Evolutionary conservation across 1,140 invertebrate species (phyloP), one percentile per base, ranked within the genome.

Genomic region (Popillia japonica): DNA sequence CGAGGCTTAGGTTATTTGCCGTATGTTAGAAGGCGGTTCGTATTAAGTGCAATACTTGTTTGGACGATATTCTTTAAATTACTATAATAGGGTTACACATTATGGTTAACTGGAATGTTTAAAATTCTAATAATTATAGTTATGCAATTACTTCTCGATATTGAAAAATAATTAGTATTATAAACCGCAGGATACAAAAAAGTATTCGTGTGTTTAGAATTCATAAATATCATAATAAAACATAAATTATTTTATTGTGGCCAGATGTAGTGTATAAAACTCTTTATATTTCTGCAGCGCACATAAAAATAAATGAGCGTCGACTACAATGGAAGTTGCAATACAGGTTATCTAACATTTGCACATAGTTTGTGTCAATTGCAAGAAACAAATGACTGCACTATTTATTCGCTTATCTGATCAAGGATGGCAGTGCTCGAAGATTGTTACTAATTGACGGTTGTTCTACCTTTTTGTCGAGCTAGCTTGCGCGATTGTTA

Each of bases 311-410:
- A 83, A 83, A 83, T 80, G 82, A 82, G 64, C 78, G 42, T 74
- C 59, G 82, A 83, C 81, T 81, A 82, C 81, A 82, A 83, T 82
- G 81, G 82, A 80, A 82, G 80, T 82, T 82, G 82, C 81, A 83
- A 82, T 83, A 83, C 82, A 80, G 81, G 82, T 83, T 83, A 82
- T 83, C 79, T 81, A 83, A 83, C 82, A 83, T 83, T 83, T 82
- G 81, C 82, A 83, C 82, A 78, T 83, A 82, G 82, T 83, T 83
- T 82, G 80, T 80, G 82, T 82, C 81, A 83, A 83, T 83, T 83
- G 82, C 80, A 78, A 61, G 80, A 81, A 83, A 83, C 82, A 82
- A 83, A 83, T 81, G 82, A 82, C 80, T 79, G 77, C 75, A 20
- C 55, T 79, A 40, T 73, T 77, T 20, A 41, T 78, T 74, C 74